A percentile compares a stretch with the other conserved stretches of the same genome.
Evolutionary conservation across 2,888 invertebrate genomes (phyloP).

Genomic region (Drosophila neotestacea): DNA sequence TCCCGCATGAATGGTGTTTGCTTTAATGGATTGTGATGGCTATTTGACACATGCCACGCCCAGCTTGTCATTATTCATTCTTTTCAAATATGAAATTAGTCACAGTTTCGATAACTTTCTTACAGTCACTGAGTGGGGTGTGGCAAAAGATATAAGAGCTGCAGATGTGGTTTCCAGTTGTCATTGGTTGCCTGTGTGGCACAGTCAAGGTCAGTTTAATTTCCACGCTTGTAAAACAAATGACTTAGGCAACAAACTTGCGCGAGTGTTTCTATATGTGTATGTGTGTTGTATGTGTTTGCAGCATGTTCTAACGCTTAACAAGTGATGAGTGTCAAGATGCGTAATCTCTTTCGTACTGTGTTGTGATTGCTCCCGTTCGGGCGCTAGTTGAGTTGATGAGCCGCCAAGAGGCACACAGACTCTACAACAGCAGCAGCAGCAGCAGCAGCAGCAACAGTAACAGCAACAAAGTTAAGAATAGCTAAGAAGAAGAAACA

Average conservation of each 20-base stretch:
- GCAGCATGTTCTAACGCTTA: slow-evolving; percentile 38
- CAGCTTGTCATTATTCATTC: slow-evolving; percentile 73
- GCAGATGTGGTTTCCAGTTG: slow-evolving; percentile 17
- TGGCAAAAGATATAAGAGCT: slow-evolving; percentile 6
- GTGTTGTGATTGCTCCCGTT: slow-evolving; percentile 57
- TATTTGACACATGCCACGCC: slow-evolving; percentile 73
- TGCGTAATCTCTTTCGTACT: slow-evolving; percentile 39
- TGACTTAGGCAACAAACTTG: slow-evolving; percentile 57
- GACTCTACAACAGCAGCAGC: slow-evolving; percentile 6
- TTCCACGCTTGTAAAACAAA: slow-evolving; percentile 39
- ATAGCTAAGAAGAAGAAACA: slow-evolving; percentile 11
- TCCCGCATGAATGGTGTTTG: slow-evolving; percentile 47
- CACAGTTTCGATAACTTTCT: slow-evolving; percentile 24
- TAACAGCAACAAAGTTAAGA: background rate
- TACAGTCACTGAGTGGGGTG: slow-evolving; percentile 17
- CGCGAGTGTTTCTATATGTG: no score
- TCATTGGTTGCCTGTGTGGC: background rate
- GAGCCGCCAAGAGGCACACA: slow-evolving; percentile 39
- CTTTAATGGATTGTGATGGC: slow-evolving; percentile 39
- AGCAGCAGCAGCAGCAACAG: slow-evolving; percentile 12
- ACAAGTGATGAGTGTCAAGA: slow-evolving; percentile 55
- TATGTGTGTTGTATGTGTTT: background rate
- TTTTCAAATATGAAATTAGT: slow-evolving; percentile 30
- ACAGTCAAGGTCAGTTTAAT: slow-evolving; percentile 34
- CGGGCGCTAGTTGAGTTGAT: slow-evolving; percentile 36